Evolutionary conservation across 2,797 vertebrate species (phyloP).

Genomic region (Alectoris magna): DNA sequence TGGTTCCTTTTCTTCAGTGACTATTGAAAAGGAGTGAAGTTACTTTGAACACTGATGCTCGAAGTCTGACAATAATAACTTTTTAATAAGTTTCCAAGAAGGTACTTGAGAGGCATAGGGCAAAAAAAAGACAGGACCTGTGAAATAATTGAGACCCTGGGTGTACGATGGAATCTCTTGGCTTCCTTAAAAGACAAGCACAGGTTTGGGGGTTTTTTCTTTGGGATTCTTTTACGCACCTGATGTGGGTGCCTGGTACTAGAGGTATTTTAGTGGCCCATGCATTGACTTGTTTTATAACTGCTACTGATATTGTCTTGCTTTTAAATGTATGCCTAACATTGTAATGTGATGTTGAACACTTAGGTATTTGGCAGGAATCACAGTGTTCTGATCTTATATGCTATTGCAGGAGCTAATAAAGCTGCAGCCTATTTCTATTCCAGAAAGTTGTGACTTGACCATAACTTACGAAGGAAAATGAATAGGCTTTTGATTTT

Average conservation of each 20-base stretch:
- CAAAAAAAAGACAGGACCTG: background rate
- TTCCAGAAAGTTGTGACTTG: slow-evolving; percentile 38
- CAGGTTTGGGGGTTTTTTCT: background rate
- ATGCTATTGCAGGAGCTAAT: slow-evolving; percentile 57
- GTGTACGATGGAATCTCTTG: background rate
- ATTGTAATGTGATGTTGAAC: slow-evolving; percentile 65
- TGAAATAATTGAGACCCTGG: background rate
- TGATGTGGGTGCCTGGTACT: slow-evolving; percentile 56
- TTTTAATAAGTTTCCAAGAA: background rate
- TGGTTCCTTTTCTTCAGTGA: background rate
- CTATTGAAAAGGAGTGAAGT: background rate
- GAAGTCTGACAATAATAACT: background rate
- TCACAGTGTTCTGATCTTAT: slow-evolving; percentile 41
- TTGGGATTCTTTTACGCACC: background rate
- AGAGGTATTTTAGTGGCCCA: slow-evolving; percentile 66
- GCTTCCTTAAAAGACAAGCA: slow-evolving; percentile 45
- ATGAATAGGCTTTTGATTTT: slow-evolving; percentile 44
- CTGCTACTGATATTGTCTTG: slow-evolving; percentile 70
- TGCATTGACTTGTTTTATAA: slow-evolving; percentile 58
- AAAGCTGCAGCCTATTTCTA: slow-evolving; percentile 41
- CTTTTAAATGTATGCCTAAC: slow-evolving; percentile 56
- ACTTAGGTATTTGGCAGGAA: slow-evolving; percentile 51
- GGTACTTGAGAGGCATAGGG: background rate
- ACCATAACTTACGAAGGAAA: slow-evolving; percentile 17
- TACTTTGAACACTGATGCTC: background rate